phyloP scores from a whole-genome alignment of 2,797 vertebrate genomes.

The Pangasius mekongensis region DNA sequence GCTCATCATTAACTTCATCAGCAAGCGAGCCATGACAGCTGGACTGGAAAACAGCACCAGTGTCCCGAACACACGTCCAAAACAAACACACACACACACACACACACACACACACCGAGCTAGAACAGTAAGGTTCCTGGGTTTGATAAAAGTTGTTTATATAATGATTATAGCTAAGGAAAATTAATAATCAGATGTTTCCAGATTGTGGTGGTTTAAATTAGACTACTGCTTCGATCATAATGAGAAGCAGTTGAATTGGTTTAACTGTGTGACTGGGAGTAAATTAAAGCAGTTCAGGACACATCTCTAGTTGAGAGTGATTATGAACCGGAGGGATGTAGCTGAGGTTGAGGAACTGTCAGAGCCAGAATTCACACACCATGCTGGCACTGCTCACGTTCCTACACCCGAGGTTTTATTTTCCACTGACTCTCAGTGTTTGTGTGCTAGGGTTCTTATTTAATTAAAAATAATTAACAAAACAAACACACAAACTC shows the following conservation, averaged over 20 bases:
- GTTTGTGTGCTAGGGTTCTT: too few species aligned
- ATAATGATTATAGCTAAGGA: not conserved
- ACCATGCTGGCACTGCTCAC: too few species aligned
- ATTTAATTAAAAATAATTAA: too few species aligned
- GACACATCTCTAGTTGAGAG: not conserved
- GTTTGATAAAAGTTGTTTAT: not conserved
- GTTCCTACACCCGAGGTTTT: too few species aligned
- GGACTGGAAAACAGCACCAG: slow-evolving; percentile 14
- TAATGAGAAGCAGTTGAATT: not conserved
- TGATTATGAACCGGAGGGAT: not conserved
- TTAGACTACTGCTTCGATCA: not conserved
- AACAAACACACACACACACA: not conserved
- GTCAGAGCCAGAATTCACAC: too few species aligned
- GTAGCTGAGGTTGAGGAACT: not conserved
- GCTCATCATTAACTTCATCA: slow-evolving; percentile 43
- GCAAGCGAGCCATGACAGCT: slow-evolving; percentile 14
- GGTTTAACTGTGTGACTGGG: not conserved
- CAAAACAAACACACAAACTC: too few species aligned
- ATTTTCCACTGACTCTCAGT: too few species aligned
- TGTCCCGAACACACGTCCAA: not conserved
- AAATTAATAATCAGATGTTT: not conserved
- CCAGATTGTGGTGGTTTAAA: not conserved
- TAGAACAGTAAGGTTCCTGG: not conserved
- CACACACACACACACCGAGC: not conserved
- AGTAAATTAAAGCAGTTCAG: not conserved